phyloP scores from a whole-genome alignment of 1,140 invertebrate species.

The Nasonia giraulti region DNA sequence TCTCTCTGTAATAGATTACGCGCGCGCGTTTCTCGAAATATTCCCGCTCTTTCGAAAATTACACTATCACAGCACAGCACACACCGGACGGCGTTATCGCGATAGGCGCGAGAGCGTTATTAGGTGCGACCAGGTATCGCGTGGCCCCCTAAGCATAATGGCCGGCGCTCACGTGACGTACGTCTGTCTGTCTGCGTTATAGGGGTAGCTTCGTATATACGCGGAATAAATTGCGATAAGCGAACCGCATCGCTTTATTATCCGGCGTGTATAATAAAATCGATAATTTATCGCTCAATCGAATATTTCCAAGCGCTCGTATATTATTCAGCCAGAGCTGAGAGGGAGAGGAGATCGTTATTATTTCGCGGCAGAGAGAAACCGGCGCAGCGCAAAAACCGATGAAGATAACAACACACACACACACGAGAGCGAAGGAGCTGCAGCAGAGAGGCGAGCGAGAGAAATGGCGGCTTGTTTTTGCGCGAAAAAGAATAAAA shows the following conservation, averaged over 20 bases:
- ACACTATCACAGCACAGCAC: not conserved
- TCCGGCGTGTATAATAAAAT: constrained; percentile 6
- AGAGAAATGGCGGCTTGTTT: constrained; percentile 14
- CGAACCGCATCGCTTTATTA: not conserved
- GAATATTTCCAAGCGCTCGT: not conserved
- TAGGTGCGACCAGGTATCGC: constrained; percentile 44
- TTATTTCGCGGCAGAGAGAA: not conserved
- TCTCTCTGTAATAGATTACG: not conserved
- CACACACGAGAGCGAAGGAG: not conserved
- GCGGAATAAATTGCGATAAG: constrained; percentile 6
- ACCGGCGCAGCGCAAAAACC: not conserved
- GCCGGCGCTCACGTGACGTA: constrained; percentile 32
- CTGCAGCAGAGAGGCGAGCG: not conserved
- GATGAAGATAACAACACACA: constrained; percentile 14
- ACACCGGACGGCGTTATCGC: not conserved
- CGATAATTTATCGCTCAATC: constrained; percentile 20
- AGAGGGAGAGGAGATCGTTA: not conserved
- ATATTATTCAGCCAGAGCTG: too few relatives aligned
- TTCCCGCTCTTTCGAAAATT: not conserved
- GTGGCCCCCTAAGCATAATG: constrained; percentile 39
- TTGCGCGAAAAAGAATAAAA: constrained; percentile 38
- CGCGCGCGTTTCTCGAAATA: not conserved
- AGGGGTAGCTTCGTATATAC: not conserved
- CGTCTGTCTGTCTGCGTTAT: constrained; percentile 33
- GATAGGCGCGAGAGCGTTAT: constrained; percentile 42